Evolutionary conservation across 2,113 vertebrate genomes (phyloP).

Genomic region (Perca schrenkii): DNA sequence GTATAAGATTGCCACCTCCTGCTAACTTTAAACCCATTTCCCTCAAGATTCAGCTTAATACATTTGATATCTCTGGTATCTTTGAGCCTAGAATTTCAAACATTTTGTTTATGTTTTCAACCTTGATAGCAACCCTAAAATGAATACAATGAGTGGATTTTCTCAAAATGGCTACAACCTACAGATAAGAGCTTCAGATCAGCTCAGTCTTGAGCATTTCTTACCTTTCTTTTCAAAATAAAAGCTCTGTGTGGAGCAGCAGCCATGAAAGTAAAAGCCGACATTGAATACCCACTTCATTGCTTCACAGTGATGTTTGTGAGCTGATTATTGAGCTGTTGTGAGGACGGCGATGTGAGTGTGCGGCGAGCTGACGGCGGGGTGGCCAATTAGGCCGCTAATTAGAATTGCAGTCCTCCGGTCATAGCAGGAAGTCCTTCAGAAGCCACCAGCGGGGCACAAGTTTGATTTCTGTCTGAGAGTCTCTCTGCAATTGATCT

Average conservation of each 20-base stretch:
- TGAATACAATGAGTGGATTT: background rate
- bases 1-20: background rate
- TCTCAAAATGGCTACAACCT: background rate
- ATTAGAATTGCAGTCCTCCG: conserved; percentile 41
- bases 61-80: background rate
- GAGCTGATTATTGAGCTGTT: background rate
- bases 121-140: background rate
- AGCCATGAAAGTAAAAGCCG: background rate
- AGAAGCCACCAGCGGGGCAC: conserved; percentile 7
- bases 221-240: background rate
- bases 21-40: background rate
- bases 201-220: background rate
- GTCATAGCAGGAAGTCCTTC: conserved; percentile 1
- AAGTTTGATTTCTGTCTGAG: background rate
- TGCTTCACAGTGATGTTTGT: background rate
- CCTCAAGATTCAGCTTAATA: background rate
- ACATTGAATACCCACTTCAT: background rate
- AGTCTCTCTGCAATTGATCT: conserved; percentile 5
- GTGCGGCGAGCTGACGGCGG: background rate
- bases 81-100: background rate
- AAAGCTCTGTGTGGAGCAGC: background rate
- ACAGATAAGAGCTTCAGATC: background rate
- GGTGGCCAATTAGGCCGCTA: conserved; percentile 33
- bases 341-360: background rate
- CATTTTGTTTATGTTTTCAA: background rate